These are phyloP conservation scores for Drosophila erecta DNA, from an alignment of 1,140 invertebrate species.

Conservation along the genomic window DNA sequence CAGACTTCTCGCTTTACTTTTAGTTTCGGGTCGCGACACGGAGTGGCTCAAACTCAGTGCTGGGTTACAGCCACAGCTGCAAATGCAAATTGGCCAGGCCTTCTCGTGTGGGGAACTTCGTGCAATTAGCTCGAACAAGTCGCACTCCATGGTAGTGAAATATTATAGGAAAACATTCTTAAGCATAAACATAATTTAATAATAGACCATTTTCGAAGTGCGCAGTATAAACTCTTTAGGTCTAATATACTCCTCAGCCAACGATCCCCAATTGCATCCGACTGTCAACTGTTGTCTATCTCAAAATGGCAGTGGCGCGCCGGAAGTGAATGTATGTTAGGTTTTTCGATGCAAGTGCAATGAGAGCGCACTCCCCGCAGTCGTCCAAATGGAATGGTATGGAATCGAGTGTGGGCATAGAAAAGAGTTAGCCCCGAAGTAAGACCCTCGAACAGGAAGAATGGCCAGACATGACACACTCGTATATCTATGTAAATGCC, in stretches of 20 bases:
- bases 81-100: slow-evolving; percentile 71
- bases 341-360: slow-evolving; percentile 67
- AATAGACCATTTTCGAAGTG: background rate
- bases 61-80: slow-evolving; percentile 36
- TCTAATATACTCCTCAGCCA: slow-evolving; percentile 15
- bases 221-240: slow-evolving; percentile 18
- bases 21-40: slow-evolving; percentile 9
- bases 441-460: slow-evolving; percentile 29
- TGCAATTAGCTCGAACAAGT: slow-evolving; percentile 31
- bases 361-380: slow-evolving; percentile 33
- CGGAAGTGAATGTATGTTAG: slow-evolving; percentile 49
- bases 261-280: slow-evolving; percentile 5
- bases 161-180: background rate
- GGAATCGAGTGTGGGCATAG: background rate
- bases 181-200: too few species aligned
- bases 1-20: slow-evolving; percentile 7
- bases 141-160: slow-evolving; percentile 1
- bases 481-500: slow-evolving; percentile 53
- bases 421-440: slow-evolving; percentile 18
- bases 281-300: slow-evolving; percentile 44
- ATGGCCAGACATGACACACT: slow-evolving; percentile 46
- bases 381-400: background rate
- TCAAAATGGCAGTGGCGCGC: slow-evolving; percentile 40
- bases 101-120: slow-evolving; percentile 24
- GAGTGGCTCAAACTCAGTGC: slow-evolving; percentile 45